Evolutionary conservation across 1,140 invertebrate genomes (phyloP).

Genomic region (Odontomachus brunneus): DNA sequence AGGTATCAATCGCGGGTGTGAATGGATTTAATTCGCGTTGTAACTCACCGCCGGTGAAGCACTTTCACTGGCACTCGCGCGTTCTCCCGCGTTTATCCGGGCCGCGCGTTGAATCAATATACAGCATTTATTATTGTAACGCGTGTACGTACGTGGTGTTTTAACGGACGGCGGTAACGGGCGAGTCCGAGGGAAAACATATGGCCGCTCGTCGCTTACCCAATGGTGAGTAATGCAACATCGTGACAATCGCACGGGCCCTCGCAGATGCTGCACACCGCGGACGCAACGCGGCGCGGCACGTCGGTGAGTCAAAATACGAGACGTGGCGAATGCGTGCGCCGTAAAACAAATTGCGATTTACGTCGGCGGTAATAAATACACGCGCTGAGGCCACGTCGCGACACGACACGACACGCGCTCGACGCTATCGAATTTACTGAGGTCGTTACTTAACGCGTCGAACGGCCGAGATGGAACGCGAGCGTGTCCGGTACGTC

Average conservation of each 20-base stretch:
- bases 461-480: no score
- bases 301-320: background rate
- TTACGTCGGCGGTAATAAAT: constrained; percentile 37
- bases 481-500: no score
- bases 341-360: constrained; percentile 49
- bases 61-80: constrained; percentile 22
- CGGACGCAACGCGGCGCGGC: constrained; percentile 14
- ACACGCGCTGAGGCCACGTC: constrained; percentile 32
- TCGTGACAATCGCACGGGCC: constrained; percentile 35
- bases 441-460: constrained; percentile 23
- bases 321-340: constrained; percentile 11
- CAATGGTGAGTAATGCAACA: constrained; percentile 40
- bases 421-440: constrained; percentile 19
- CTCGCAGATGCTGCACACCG: background rate
- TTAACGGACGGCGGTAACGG: constrained; percentile 6
- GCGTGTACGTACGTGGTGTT: background rate
- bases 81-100: constrained; percentile 5
- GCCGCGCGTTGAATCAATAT: constrained; percentile 26
- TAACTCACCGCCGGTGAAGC: background rate
- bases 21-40: background rate
- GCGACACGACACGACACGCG: background rate
- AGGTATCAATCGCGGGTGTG: constrained; percentile 17
- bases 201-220: background rate
- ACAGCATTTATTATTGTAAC: constrained; percentile 6
- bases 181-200: constrained; percentile 19